Base-by-base conservation (phyloP, 2,888 invertebrate genomes). In the Meteorus colon region DNA sequence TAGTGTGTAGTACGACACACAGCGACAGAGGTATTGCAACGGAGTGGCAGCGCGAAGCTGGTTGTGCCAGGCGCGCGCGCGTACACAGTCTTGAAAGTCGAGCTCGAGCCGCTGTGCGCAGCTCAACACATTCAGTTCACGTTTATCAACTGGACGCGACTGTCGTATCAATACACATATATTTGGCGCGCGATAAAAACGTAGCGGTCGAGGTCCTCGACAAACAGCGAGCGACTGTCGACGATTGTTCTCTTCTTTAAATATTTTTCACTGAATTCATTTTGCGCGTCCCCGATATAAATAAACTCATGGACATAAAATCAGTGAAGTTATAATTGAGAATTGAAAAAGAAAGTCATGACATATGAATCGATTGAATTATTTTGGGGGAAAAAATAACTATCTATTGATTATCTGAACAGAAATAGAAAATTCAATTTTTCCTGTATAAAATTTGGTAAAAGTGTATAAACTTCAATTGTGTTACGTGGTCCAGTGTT, bases 81-180 rank as follows among this genome's bases (percentile, higher is more conserved):
- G 81, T 78, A 79, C 77, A 70, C 74, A 80, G 77, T 82, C 79
- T 78, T 78, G 76, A 76, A 80, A 80, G 77, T 81, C 78, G 80
- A 72, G 55, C n/a, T 55, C 55, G 71, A 65, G 62, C 72, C 75
- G 79, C 63, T 70, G 77, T 41, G 37, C 62, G 72, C 59, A 62
- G 31, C 51, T 65, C 45, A 29, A 29, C 59, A 72, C 72, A 75
- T 48, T 77, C 81, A 81, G 81, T 81, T 80, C 78, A 79, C 80
- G 78, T 80, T 80, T 79, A 76, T 79, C 80, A 79, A 76, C 75
- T 76, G 76, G 68, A 73, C 79, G 80, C 76, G 79, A 65, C 60
- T 60, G 77, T 77, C 55, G 70, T 59, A 73, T 60, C 41, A 69
- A 55, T 55, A 55, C 55, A 19, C 10, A 19, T 8, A 55, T 55